Evolutionary conservation across 2,888 invertebrate genomes (phyloP).

Genomic region (Eugnorisma glareosa): DNA sequence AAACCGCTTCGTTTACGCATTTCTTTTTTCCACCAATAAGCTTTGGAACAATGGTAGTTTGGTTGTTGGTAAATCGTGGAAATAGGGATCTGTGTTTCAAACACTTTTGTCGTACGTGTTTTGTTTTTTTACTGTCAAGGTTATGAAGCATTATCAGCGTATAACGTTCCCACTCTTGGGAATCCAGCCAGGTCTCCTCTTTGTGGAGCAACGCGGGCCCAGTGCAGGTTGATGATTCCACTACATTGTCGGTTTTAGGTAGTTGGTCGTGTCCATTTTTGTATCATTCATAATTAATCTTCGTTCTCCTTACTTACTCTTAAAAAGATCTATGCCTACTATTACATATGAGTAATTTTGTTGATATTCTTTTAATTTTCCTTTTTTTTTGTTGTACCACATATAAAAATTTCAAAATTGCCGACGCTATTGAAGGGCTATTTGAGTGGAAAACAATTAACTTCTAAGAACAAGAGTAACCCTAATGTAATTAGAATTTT

Average conservation of each 20-base stretch:
- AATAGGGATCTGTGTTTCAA: constrained; percentile 56
- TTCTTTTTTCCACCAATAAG: constrained; percentile 65
- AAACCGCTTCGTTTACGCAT: constrained; percentile 63
- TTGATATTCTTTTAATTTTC: too few relatives aligned
- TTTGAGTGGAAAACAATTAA: not conserved
- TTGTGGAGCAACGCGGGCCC: not conserved
- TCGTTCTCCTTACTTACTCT: not conserved
- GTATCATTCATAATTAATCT: not conserved
- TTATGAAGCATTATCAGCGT: constrained; percentile 14
- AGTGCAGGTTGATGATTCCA: not conserved
- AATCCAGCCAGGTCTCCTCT: not conserved
- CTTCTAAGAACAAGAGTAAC: constrained; percentile 1
- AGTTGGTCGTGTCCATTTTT: not conserved
- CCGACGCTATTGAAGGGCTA: not conserved
- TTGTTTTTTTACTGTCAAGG: constrained; percentile 34
- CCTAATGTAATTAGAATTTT: not conserved
- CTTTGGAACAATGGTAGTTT: constrained; percentile 57
- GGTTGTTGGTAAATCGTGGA: constrained; percentile 52
- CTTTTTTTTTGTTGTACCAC: not conserved
- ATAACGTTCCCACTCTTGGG: not conserved
- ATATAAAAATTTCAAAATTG: not conserved
- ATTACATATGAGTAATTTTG: not conserved
- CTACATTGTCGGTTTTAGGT: not conserved
- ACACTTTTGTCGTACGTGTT: constrained; percentile 10
- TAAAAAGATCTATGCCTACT: not conserved